Conservation (phyloP, 2,797 vertebrate genomes). For the Pelobates cultripes region DNA sequence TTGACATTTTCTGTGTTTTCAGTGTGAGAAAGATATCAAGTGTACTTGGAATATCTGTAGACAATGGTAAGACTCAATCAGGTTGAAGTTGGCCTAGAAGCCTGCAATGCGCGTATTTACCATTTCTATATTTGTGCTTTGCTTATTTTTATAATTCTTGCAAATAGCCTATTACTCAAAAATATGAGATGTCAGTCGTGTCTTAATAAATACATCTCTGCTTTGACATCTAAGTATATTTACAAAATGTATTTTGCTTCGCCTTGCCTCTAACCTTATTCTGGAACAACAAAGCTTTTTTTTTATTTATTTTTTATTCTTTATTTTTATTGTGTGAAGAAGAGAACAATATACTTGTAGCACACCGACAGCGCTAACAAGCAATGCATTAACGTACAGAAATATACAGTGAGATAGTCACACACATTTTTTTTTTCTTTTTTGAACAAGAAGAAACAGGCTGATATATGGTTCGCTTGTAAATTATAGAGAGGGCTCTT, state of each 20-base stretch:
- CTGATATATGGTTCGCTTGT: no score
- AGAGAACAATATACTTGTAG: no score
- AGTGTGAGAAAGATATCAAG: slow-evolving; percentile 99
- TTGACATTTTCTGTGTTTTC: slow-evolving; percentile 96
- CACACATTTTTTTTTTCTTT: no score
- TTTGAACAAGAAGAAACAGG: no score
- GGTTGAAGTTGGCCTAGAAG: slow-evolving; percentile 78
- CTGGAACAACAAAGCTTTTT: no score
- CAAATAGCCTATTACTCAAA: slow-evolving; percentile 22
- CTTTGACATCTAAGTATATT: neutral
- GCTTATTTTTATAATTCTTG: slow-evolving; percentile 58
- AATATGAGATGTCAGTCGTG: neutral
- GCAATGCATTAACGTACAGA: no score
- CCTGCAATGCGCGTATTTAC: slow-evolving; percentile 65
- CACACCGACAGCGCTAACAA: no score
- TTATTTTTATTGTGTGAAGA: no score
- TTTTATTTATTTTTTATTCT: no score
- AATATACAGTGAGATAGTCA: no score
- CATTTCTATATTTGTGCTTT: slow-evolving; percentile 68
- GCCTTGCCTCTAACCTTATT: no score
- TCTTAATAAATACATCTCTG: neutral
- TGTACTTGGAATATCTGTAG: slow-evolving; percentile 99
- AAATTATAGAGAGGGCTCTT: no score
- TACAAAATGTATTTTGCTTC: neutral
- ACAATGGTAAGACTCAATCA: slow-evolving; percentile 96